These are phyloP conservation scores for Acanthosepion lycidas DNA, from an alignment of 2,888 invertebrate genomes.

Conservation along the genomic window DNA sequence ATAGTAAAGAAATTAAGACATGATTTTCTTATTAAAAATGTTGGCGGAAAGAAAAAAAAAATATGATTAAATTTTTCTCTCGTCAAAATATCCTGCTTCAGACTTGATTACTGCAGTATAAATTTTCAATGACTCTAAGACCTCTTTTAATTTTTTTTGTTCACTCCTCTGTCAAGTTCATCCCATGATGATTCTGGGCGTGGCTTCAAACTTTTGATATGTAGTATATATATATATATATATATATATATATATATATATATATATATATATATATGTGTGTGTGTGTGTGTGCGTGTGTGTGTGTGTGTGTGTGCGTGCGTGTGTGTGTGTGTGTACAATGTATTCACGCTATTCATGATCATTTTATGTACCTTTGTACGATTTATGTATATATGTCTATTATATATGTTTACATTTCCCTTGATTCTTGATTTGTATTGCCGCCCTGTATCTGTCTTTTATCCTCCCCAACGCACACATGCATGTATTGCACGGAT, in stretches of 20 bases:
- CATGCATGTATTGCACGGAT: neutral
- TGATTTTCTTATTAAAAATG: too few species aligned
- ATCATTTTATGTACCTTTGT: neutral
- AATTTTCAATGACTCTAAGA: too few species aligned
- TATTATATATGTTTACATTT: neutral
- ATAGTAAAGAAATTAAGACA: too few species aligned
- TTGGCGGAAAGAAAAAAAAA: too few species aligned
- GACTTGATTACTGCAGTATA: too few species aligned
- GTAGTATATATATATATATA: neutral
- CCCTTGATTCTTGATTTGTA: neutral
- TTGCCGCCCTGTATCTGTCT: neutral
- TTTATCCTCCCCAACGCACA: neutral
- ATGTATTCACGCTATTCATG: neutral
- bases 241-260: constrained; percentile 33
- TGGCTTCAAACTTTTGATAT: too few species aligned
- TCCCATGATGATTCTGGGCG: too few species aligned
- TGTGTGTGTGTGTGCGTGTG: neutral
- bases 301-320: neutral
- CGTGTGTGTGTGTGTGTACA: neutral
- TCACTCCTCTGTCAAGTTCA: too few species aligned
- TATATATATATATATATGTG: neutral
- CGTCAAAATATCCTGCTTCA: too few species aligned
- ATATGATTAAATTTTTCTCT: too few species aligned
- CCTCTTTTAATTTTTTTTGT: too few species aligned
- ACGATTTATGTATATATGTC: neutral